These are phyloP conservation scores for Bothrops jararaca DNA, from an alignment of 2,113 vertebrate genomes.

Conservation along the genomic window DNA sequence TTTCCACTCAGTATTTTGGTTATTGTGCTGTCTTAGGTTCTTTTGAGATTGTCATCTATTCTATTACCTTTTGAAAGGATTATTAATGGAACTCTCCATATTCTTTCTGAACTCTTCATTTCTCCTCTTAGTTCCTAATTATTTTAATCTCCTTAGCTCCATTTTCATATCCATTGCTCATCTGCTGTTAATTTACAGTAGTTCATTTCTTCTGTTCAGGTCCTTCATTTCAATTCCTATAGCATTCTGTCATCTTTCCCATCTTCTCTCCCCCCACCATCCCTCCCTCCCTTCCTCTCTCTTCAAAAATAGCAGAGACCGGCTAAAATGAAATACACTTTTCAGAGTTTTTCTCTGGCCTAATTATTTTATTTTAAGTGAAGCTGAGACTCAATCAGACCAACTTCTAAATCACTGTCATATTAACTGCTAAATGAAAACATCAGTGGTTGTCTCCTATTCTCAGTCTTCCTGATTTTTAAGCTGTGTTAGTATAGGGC, in stretches of 20 bases:
- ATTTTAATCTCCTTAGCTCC: conserved; percentile 66
- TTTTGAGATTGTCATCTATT: conserved; percentile 48
- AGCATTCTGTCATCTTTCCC: conserved; percentile 29
- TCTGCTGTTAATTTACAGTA: conserved; percentile 63
- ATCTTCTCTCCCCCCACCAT: background rate
- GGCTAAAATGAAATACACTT: conserved; percentile 69
- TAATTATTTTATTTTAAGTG: conserved; percentile 70
- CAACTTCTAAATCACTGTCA: conserved; percentile 60
- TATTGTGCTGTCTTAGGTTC: conserved; percentile 42
- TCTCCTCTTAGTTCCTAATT: conserved; percentile 67
- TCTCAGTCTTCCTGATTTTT: conserved; percentile 58
- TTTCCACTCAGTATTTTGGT: conserved; percentile 33
- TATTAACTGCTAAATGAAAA: conserved; percentile 63
- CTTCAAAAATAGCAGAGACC: conserved; percentile 48
- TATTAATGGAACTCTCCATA: conserved; percentile 62
- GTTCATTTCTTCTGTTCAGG: conserved; percentile 48
- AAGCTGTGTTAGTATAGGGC: conserved; percentile 64
- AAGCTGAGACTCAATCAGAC: conserved; percentile 57
- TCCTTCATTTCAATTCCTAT: conserved; percentile 62
- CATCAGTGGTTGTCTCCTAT: conserved; percentile 59
- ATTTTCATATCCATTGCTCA: conserved; percentile 63
- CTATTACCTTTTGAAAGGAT: conserved; percentile 59
- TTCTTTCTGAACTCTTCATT: conserved; percentile 66
- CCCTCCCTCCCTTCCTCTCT: background rate
- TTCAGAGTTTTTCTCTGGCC: conserved; percentile 60